These are phyloP conservation scores for Micrastur ruficollis DNA, from an alignment of 2,797 vertebrate genomes.

Conservation along the genomic window DNA sequence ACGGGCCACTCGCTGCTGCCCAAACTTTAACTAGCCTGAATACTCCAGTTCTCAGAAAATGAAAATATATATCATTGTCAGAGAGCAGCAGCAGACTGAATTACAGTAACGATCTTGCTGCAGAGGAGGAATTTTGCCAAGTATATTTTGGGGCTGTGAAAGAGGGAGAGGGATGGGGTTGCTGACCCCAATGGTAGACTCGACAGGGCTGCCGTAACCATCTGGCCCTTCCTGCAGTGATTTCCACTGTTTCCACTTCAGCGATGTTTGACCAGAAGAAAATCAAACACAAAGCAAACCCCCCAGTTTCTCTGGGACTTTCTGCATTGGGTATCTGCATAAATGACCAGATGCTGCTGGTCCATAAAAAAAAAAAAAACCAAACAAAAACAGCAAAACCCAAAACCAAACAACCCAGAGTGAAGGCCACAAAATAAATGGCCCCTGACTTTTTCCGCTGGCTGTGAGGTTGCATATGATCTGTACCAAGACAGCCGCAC, in stretches of 20 bases:
- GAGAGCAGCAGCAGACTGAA: neutral
- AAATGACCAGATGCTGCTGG: neutral
- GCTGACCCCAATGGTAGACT: neutral
- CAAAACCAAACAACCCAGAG: too few species aligned
- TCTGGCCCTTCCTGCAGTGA: neutral
- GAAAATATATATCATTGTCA: neutral
- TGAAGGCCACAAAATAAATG: neutral
- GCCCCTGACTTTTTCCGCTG: neutral
- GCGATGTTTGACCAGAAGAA: neutral
- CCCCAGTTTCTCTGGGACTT: neutral
- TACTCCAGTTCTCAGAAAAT: neutral
- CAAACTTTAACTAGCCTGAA: neutral
- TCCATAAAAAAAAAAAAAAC: neutral
- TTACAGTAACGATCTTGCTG: neutral
- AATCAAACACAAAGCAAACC: neutral
- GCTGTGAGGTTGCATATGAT: neutral
- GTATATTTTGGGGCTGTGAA: rapidly evolving
- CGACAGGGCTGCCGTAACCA: neutral
- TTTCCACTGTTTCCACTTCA: neutral
- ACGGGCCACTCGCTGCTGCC: neutral
- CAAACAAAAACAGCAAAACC: too few species aligned
- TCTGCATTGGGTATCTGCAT: neutral
- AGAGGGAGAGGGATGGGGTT: neutral
- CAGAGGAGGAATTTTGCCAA: neutral
- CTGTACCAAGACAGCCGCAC: neutral